A percentile compares a stretch with the other conserved stretches of the same genome.
phyloP scores from a whole-genome alignment of 2,888 invertebrate species.

The Netelia fuscicornis region DNA sequence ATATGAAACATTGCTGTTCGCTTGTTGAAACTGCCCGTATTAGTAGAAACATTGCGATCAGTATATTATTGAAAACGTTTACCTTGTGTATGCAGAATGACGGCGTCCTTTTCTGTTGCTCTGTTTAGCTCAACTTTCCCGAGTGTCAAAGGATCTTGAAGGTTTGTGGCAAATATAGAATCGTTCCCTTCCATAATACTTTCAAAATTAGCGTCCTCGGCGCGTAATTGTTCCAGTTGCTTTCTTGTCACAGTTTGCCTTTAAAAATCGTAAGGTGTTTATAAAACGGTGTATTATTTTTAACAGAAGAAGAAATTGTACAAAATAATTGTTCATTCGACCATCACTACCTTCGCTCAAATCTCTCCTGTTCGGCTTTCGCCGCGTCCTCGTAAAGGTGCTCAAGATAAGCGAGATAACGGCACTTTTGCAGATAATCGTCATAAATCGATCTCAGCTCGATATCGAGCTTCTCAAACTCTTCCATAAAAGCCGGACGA shows the following conservation, averaged over 20 bases:
- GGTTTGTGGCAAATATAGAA: constrained; percentile 82
- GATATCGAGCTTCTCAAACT: constrained; percentile 94
- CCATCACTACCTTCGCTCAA: constrained; percentile 80
- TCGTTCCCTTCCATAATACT: constrained; percentile 84
- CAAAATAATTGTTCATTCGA: background rate
- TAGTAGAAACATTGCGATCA: background rate
- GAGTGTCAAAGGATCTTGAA: constrained; percentile 79
- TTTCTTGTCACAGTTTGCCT: constrained; percentile 86
- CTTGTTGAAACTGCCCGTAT: background rate
- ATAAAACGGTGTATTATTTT: too few species aligned
- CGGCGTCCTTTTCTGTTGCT: constrained; percentile 71
- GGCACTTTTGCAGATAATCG: constrained; percentile 94
- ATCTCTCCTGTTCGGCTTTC: constrained; percentile 91
- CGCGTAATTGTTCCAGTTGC: constrained; percentile 86
- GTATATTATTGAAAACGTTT: background rate
- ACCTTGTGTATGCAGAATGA: constrained; percentile 72
- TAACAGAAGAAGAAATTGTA: too few species aligned
- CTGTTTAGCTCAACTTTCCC: constrained; percentile 75
- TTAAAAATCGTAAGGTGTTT: constrained; percentile 53
- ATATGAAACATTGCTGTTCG: too few species aligned
- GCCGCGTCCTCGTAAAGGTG: constrained; percentile 94
- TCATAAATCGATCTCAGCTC: constrained; percentile 94
- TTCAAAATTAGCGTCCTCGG: constrained; percentile 86
- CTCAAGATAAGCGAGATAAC: constrained; percentile 95
- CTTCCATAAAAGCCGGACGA: constrained; percentile 98